Percentiles rank a stretch among this genome's conserved stretches.
These are phyloP conservation scores for Xylocopa sonorina DNA, from an alignment of 1,140 invertebrate species.

Conservation along the genomic window DNA sequence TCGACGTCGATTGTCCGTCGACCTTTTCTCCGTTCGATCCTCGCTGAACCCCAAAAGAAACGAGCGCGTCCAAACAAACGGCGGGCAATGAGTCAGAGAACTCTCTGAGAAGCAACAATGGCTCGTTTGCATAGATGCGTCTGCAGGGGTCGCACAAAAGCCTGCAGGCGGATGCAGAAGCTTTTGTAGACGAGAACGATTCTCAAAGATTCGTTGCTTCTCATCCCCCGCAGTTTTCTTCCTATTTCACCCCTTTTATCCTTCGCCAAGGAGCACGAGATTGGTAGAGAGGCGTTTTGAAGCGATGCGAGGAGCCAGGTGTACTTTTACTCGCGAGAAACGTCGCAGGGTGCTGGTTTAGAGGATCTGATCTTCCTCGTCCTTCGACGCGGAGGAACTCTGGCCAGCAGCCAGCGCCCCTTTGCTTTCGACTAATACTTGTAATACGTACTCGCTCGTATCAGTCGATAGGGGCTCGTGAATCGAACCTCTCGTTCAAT, in stretches of 20 bases:
- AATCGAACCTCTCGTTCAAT: neutral
- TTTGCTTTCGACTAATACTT: neutral
- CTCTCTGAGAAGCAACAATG: conserved; percentile 7
- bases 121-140: conserved; percentile 17
- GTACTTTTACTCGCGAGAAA: neutral
- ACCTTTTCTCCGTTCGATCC: no score
- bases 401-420: neutral
- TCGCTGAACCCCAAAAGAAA: neutral
- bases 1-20: no score
- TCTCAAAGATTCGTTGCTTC: neutral
- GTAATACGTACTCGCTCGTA: neutral
- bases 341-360: neutral
- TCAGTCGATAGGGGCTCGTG: neutral
- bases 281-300: neutral
- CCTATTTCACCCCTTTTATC: neutral
- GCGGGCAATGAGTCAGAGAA: neutral
- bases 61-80: neutral
- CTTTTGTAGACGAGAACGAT: neutral
- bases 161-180: neutral
- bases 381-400: neutral
- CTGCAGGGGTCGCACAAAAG: neutral
- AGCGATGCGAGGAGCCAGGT: neutral
- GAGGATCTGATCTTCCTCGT: conserved; percentile 22
- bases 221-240: neutral
- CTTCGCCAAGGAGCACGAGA: neutral